phyloP scores from a whole-genome alignment of 2,888 invertebrate genomes.

The Arrhopalites spinosus region DNA sequence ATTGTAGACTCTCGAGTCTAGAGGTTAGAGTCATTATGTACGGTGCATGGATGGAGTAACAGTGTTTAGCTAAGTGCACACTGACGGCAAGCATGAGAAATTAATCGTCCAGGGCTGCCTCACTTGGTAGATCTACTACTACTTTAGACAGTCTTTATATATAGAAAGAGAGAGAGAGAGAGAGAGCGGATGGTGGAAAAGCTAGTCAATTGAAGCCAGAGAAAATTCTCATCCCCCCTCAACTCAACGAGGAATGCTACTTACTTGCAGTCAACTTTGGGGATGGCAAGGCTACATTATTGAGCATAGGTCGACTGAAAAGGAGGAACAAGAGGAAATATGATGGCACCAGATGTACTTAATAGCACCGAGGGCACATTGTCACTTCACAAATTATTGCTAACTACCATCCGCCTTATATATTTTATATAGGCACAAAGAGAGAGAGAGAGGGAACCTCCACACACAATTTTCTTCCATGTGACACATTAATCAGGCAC shows the following conservation, averaged over 20 bases:
- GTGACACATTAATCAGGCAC: constrained; percentile 46
- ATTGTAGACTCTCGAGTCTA: neutral
- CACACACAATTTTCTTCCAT: constrained; percentile 34
- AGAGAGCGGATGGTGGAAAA: neutral
- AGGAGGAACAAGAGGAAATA: constrained; percentile 39
- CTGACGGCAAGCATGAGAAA: constrained; percentile 14
- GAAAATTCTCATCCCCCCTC: too few relatives aligned
- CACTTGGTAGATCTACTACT: neutral
- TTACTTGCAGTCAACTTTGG: neutral
- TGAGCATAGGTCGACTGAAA: neutral
- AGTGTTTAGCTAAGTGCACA: constrained; percentile 8
- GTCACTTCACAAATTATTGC: constrained; percentile 47
- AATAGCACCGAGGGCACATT: constrained; percentile 45
- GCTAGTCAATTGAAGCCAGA: too few relatives aligned
- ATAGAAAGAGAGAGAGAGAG: neutral
- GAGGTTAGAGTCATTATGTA: neutral
- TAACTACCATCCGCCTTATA: constrained; percentile 42
- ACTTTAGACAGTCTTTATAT: too few relatives aligned
- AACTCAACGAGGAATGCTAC: too few relatives aligned
- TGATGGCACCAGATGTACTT: constrained; percentile 45
- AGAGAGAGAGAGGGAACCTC: too few relatives aligned
- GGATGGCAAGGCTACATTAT: neutral
- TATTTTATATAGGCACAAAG: neutral
- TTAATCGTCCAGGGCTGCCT: constrained; percentile 18
- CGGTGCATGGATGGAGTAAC: neutral